These are phyloP conservation scores for Diploscapter pachys DNA, from an alignment of 1,140 invertebrate species.

Conservation along the genomic window DNA sequence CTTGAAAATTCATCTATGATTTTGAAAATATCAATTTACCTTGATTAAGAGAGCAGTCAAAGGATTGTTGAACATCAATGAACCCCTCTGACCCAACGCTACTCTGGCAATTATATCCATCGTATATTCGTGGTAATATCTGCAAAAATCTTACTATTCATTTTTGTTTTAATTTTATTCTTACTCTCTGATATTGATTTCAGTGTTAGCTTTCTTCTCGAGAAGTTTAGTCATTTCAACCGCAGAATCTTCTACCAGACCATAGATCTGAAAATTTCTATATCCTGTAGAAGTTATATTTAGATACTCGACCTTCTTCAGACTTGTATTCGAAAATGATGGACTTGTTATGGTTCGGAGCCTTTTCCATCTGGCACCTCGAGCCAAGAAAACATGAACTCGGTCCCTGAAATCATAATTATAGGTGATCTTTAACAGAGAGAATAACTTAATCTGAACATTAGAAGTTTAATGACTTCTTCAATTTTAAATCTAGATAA, in stretches of 20 bases:
- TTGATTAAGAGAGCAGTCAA: too few species aligned
- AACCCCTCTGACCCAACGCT: slow-evolving; percentile 14
- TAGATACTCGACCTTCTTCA: slow-evolving; percentile 55
- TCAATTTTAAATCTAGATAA: too few species aligned
- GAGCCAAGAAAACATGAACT: slow-evolving; percentile 39
- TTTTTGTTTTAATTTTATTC: background rate
- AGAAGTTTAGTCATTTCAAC: slow-evolving; percentile 8
- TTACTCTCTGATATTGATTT: background rate
- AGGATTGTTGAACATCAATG: slow-evolving; percentile 8
- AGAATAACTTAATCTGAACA: too few species aligned
- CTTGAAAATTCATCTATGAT: too few species aligned
- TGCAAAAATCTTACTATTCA: background rate
- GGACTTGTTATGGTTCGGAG: slow-evolving; percentile 59
- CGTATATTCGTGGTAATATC: slow-evolving; percentile 18
- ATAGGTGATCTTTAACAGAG: too few species aligned
- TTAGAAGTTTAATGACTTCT: too few species aligned
- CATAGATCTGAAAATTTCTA: too few species aligned
- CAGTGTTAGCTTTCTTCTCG: slow-evolving; percentile 6
- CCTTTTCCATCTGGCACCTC: slow-evolving; percentile 55
- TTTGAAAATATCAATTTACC: too few species aligned
- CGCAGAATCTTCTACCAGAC: slow-evolving; percentile 22
- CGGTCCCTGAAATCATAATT: too few species aligned
- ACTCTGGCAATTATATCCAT: slow-evolving; percentile 19
- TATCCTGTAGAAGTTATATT: too few species aligned
- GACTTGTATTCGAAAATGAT: slow-evolving; percentile 59